Evolutionary conservation across 2,888 invertebrate species (phyloP).

Genomic region (Polydrusus cervinus): DNA sequence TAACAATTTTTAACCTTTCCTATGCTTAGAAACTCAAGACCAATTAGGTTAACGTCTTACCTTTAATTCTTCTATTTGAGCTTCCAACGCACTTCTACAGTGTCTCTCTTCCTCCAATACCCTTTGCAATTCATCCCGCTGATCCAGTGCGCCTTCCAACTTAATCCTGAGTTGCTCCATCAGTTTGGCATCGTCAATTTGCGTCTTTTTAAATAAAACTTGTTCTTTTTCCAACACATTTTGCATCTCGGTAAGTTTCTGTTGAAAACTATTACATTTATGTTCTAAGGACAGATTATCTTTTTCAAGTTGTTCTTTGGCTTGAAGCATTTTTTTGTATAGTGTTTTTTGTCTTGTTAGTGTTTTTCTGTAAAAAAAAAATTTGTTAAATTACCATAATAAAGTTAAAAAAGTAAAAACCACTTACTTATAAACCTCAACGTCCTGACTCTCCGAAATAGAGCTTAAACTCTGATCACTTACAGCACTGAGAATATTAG

Average conservation of each 20-base stretch:
- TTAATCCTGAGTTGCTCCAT: conserved; percentile 79
- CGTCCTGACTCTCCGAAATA: conserved; percentile 60
- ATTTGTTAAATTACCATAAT: no score
- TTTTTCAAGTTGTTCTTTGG: conserved; percentile 52
- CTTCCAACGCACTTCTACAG: conserved; percentile 67
- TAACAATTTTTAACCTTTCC: no score
- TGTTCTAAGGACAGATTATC: conserved; percentile 61
- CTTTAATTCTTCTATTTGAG: conserved; percentile 63
- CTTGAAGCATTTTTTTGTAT: conserved; percentile 58
- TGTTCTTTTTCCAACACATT: conserved; percentile 76
- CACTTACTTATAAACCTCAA: conserved; percentile 69
- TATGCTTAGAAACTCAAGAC: no score
- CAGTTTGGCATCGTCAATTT: conserved; percentile 80
- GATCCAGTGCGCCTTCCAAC: conserved; percentile 78
- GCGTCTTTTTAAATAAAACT: conserved; percentile 73
- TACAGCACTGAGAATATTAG: conserved; percentile 75
- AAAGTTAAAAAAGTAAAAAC: not conserved
- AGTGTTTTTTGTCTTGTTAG: conserved; percentile 54
- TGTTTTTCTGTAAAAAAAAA: conserved; percentile 42
- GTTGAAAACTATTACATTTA: conserved; percentile 62
- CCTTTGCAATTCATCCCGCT: conserved; percentile 78
- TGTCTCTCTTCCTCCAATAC: conserved; percentile 74
- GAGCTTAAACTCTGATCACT: conserved; percentile 67
- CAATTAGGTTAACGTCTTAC: conserved; percentile 35
- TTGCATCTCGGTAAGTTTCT: conserved; percentile 61